phyloP scores from a whole-genome alignment of 2,797 vertebrate genomes.

The Momotus momota region DNA sequence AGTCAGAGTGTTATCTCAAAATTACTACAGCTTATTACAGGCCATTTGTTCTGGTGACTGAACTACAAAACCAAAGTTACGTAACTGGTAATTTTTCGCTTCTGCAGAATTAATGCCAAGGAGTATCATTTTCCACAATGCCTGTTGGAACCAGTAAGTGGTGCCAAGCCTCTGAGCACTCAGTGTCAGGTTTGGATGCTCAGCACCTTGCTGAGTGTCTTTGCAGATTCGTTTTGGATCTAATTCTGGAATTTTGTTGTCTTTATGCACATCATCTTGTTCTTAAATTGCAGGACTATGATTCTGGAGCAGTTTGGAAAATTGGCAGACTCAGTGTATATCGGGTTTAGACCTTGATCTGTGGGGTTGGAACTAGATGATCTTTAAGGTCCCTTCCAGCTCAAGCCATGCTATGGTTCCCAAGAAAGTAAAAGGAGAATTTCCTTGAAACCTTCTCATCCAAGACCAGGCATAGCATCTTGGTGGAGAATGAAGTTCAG shows the following conservation, averaged over 20 bases:
- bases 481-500: neutral
- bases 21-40: neutral
- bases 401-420: neutral
- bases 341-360: neutral
- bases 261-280: neutral
- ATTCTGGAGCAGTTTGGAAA: neutral
- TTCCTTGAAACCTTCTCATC: neutral
- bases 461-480: neutral
- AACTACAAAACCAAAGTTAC: neutral
- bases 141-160: neutral
- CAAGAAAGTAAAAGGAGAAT: neutral
- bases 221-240: neutral
- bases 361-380: no score
- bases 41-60: neutral
- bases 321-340: fast-evolving
- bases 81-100: neutral
- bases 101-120: neutral
- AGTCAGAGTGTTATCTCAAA: neutral
- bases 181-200: neutral
- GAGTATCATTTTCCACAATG: neutral
- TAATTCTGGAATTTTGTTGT: neutral
- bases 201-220: neutral
- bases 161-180: neutral
- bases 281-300: neutral
- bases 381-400: no score